Conservation (phyloP, 1,140 invertebrate genomes). For the Argopecten irradians region DNA sequence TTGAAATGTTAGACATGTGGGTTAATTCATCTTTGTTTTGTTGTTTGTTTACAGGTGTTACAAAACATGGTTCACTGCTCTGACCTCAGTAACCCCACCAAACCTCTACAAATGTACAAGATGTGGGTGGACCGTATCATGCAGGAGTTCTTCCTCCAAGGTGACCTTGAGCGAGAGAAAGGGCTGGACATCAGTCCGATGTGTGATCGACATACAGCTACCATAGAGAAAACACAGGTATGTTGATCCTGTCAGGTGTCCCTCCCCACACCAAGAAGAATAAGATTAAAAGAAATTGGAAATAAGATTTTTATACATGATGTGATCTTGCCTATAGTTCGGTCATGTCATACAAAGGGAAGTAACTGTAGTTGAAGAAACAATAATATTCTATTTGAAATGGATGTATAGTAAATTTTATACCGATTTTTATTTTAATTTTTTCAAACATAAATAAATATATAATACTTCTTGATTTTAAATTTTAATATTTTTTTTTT, state of each 20-base stretch:
- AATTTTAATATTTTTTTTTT: slow-evolving; percentile 35
- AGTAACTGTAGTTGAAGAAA: neutral
- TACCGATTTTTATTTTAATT: neutral
- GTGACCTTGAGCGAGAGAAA: slow-evolving; percentile 93
- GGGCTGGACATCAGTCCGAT: slow-evolving; percentile 95
- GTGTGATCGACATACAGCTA: slow-evolving; percentile 94
- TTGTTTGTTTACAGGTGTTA: slow-evolving; percentile 84
- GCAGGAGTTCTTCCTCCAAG: slow-evolving; percentile 99
- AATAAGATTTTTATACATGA: neutral
- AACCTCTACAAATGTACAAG: slow-evolving; percentile 94
- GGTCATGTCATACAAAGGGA: neutral
- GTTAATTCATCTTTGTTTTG: no score
- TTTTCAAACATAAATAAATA: neutral
- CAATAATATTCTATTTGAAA: neutral
- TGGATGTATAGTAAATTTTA: neutral
- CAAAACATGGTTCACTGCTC: slow-evolving; percentile 99
- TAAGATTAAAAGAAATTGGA: neutral
- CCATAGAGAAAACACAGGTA: slow-evolving; percentile 97
- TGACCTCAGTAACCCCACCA: slow-evolving; percentile 99
- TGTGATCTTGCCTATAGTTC: neutral
- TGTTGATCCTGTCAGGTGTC: slow-evolving; percentile 25
- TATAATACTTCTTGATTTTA: neutral
- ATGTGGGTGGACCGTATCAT: slow-evolving; percentile 95
- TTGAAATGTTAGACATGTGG: no score
- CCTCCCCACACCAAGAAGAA: no score